Percentiles rank a stretch among this genome's conserved stretches.
Evolutionary conservation across 1,140 invertebrate species (phyloP).

Genomic region (Lethocerus indicus): DNA sequence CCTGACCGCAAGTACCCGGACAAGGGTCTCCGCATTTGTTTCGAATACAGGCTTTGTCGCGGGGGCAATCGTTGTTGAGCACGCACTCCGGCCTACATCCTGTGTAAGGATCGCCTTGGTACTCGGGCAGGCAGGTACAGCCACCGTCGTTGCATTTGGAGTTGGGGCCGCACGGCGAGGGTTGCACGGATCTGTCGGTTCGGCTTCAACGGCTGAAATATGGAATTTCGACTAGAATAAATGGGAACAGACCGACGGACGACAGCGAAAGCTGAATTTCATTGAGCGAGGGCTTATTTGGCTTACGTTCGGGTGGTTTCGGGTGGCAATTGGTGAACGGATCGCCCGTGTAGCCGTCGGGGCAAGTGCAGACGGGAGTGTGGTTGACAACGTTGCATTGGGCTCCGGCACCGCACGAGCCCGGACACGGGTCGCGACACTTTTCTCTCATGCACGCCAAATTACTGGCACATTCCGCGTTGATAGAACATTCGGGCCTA

Average conservation of each 20-base stretch:
- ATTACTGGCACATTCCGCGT: constrained; percentile 43
- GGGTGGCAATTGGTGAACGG: constrained; percentile 42
- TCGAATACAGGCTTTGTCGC: constrained; percentile 46
- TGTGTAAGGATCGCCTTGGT: constrained; percentile 43
- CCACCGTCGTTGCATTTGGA: constrained; percentile 40
- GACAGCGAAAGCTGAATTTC: neutral
- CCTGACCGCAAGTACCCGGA: constrained; percentile 46
- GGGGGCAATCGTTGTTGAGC: constrained; percentile 41
- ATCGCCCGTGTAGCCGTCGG: constrained; percentile 46
- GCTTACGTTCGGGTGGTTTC: constrained; percentile 15
- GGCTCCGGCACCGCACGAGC: constrained; percentile 53
- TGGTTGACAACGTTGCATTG: constrained; percentile 58
- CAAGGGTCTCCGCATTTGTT: constrained; percentile 63
- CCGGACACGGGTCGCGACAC: constrained; percentile 46
- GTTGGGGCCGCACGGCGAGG: constrained; percentile 60
- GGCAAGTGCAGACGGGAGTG: constrained; percentile 51
- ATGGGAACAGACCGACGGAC: neutral
- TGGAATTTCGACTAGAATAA: neutral
- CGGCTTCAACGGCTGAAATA: constrained; percentile 17
- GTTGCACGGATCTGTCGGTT: constrained; percentile 49
- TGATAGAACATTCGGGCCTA: constrained; percentile 43
- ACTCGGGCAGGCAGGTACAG: constrained; percentile 39
- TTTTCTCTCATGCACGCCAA: constrained; percentile 48
- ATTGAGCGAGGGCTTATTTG: neutral
- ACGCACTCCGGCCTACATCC: constrained; percentile 44